Conservation (phyloP, 2,797 vertebrate genomes). For the Apodemus agrarius region DNA sequence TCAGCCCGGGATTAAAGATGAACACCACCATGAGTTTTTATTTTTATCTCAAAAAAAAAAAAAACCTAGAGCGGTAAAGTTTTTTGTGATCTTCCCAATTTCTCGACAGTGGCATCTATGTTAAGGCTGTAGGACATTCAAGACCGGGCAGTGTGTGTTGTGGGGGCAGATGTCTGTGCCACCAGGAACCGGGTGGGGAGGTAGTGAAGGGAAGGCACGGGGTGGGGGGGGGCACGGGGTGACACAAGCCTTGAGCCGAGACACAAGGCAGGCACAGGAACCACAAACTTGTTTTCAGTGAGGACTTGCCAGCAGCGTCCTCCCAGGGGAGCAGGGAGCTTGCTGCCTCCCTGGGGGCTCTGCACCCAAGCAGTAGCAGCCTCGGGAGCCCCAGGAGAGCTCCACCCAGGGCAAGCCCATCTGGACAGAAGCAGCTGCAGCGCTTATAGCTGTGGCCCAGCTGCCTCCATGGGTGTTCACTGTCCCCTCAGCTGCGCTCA, state of each 20-base stretch:
- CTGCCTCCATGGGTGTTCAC: not conserved
- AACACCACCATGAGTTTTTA: not conserved
- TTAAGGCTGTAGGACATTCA: not conserved
- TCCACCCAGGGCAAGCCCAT: not conserved
- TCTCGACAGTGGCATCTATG: not conserved
- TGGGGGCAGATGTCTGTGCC: not conserved
- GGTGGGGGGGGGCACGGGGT: no score
- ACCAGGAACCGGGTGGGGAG: not conserved
- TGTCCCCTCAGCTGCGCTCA: not conserved
- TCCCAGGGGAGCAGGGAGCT: not conserved
- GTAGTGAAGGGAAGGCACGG: not conserved
- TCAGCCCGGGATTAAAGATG: not conserved
- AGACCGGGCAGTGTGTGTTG: no score
- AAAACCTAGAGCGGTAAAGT: not conserved
- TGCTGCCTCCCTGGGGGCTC: not conserved
- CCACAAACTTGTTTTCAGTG: not conserved
- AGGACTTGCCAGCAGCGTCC: not conserved
- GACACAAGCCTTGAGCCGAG: not conserved
- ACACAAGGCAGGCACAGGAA: not conserved
- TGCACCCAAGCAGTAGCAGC: not conserved
- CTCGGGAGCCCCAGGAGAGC: not conserved
- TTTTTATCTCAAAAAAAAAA: constrained; percentile 22
- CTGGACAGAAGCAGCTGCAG: not conserved
- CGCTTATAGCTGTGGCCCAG: not conserved
- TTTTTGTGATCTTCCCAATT: not conserved